Percentiles rank a stretch among this genome's conserved stretches.
Evolutionary conservation across 2,797 vertebrate species (phyloP).

Genomic region (Bufotes viridis): DNA sequence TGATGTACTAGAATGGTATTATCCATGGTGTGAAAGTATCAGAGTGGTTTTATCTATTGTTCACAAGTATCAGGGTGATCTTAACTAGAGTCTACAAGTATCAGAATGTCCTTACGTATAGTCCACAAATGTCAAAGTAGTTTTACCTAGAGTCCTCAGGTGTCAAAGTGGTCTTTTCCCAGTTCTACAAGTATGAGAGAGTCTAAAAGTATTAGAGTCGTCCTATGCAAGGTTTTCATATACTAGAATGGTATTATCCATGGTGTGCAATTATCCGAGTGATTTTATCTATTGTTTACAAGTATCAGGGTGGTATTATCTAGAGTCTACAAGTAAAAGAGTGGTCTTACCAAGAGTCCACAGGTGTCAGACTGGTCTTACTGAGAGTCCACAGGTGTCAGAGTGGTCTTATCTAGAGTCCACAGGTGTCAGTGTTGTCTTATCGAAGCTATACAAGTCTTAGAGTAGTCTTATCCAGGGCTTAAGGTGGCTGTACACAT

Average conservation of each 20-base stretch:
- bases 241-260: not conserved
- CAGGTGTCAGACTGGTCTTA: not conserved
- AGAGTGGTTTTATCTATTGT: not conserved
- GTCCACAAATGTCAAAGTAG: not conserved
- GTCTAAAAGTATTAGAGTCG: not conserved
- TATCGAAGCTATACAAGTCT: not conserved
- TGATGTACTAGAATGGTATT: not conserved
- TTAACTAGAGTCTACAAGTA: not conserved
- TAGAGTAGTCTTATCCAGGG: not conserved
- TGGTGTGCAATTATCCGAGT: not conserved
- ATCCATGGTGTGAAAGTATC: not conserved
- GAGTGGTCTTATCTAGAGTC: not conserved
- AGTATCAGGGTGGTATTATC: not conserved
- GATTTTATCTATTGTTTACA: not conserved
- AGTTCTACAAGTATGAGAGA: not conserved
- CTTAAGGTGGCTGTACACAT: no score
- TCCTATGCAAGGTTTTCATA: not conserved
- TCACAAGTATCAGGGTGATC: not conserved
- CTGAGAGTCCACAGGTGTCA: not conserved
- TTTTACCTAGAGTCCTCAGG: not conserved
- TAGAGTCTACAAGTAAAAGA: not conserved
- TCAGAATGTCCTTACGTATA: not conserved
- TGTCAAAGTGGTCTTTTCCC: not conserved
- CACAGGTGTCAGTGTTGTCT: not conserved
- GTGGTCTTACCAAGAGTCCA: not conserved